Evolutionary conservation across 2,888 invertebrate genomes (phyloP).

Genomic region (Allolobophora icterica): DNA sequence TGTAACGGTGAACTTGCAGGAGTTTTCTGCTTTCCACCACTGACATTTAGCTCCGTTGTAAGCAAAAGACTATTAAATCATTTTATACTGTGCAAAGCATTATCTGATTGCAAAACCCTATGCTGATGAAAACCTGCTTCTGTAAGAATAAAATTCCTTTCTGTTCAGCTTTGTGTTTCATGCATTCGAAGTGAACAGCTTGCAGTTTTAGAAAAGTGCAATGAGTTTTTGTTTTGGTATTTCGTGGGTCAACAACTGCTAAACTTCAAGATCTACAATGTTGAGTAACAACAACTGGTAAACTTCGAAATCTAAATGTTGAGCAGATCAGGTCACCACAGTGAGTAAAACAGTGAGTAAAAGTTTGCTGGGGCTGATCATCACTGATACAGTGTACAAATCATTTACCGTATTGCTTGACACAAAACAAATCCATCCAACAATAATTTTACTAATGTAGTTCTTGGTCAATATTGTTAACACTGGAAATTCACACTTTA

Average conservation of each 20-base stretch:
- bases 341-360: no score
- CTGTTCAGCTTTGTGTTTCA: neutral
- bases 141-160: neutral
- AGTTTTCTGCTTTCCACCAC: neutral
- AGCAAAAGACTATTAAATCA: no score
- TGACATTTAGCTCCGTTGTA: neutral
- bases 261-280: no score
- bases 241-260: no score
- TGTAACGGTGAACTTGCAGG: neutral
- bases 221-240: no score
- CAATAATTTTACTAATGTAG: neutral
- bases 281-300: no score
- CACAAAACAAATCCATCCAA: neutral
- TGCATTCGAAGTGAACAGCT: neutral
- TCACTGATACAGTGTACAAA: neutral
- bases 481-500: neutral
- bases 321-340: no score
- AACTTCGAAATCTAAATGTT: no score
- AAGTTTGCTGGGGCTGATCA: neutral
- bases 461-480: neutral
- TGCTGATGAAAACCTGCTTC: neutral
- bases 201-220: neutral
- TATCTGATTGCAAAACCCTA: neutral
- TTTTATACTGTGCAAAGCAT: neutral
- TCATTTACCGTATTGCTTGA: neutral